Conservation (phyloP, 2,113 vertebrate species). For the Lathamus discolor region DNA sequence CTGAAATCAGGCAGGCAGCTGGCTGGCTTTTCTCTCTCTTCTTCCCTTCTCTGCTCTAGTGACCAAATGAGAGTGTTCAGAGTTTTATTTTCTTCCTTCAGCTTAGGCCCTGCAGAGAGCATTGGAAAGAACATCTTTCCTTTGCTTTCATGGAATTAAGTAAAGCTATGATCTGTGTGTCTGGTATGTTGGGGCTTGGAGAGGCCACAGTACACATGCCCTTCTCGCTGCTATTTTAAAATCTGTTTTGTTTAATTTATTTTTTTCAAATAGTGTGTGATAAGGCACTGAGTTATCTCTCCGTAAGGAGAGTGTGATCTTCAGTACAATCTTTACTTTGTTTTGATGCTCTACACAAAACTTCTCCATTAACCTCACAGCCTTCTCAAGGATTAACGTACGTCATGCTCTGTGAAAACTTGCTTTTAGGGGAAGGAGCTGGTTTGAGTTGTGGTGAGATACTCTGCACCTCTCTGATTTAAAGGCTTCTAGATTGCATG, state of each 20-base stretch:
- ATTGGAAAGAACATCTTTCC: constrained; percentile 46
- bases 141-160: constrained; percentile 47
- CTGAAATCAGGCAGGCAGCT: constrained; percentile 65
- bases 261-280: constrained; percentile 39
- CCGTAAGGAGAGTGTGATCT: constrained; percentile 9
- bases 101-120: constrained; percentile 29
- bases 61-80: constrained; percentile 67
- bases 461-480: background rate
- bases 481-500: background rate
- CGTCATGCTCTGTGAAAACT: background rate
- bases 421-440: background rate
- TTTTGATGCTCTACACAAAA: background rate
- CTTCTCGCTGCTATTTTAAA: constrained; percentile 38
- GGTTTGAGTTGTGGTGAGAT: background rate
- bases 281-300: constrained; percentile 37
- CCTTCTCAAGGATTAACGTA: background rate
- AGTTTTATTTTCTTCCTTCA: constrained; percentile 45
- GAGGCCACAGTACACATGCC: constrained; percentile 17
- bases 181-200: constrained; percentile 37
- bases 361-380: constrained; percentile 19
- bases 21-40: constrained; percentile 30
- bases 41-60: constrained; percentile 43
- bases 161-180: constrained; percentile 1
- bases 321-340: background rate
- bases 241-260: constrained; percentile 60